A percentile compares a stretch with the other conserved stretches of the same genome.
Evolutionary conservation across 2,797 vertebrate genomes (phyloP).

Genomic region (Potorous gilbertii): DNA sequence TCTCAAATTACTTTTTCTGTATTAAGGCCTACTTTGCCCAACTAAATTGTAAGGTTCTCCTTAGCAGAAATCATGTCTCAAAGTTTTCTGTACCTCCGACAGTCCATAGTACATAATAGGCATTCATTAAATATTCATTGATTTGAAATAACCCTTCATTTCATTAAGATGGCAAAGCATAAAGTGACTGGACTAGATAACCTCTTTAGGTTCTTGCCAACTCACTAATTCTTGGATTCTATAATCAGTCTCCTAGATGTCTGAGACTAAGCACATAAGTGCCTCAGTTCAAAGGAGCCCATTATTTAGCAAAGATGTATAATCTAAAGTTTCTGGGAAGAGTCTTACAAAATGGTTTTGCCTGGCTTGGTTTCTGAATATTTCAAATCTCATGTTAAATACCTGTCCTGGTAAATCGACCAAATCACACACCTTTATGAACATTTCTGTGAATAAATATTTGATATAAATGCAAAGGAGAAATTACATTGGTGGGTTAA

Average conservation of each 20-base stretch:
- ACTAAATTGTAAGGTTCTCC: neutral
- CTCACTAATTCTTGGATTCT: constrained; percentile 5
- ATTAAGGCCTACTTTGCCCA: neutral
- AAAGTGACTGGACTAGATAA: constrained; percentile 3
- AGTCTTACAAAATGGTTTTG: neutral
- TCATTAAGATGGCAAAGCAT: constrained; percentile 9
- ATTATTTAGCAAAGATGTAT: neutral
- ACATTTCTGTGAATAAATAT: neutral
- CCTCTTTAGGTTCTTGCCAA: neutral
- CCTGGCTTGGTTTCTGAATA: constrained; percentile 23
- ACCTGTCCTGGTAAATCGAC: constrained; percentile 15
- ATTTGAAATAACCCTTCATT: neutral
- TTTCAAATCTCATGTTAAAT: neutral
- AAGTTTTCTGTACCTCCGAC: neutral
- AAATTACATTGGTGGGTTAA: constrained; percentile 24
- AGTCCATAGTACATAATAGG: neutral
- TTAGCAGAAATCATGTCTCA: neutral
- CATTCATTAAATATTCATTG: constrained; percentile 28
- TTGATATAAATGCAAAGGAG: neutral
- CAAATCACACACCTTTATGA: neutral
- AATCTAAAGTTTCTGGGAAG: neutral
- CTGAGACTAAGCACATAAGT: neutral
- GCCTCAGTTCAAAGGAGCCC: neutral
- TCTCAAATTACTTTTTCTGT: neutral
- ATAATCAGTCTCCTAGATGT: neutral